Evolutionary conservation across 2,113 vertebrate species (phyloP).

Genomic region (Oxygymnocypris stewartii): DNA sequence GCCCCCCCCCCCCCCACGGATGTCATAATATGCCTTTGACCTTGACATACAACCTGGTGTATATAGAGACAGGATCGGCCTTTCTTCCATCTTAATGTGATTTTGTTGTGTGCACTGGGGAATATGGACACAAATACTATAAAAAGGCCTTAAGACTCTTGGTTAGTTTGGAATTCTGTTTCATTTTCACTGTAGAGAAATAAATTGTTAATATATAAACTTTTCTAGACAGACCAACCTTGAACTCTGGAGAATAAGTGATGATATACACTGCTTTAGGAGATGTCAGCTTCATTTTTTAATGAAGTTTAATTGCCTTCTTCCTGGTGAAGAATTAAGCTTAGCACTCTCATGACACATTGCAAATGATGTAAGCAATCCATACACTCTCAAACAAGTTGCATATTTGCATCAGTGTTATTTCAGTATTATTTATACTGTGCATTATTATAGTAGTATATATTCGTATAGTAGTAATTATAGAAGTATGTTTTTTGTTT

Average conservation of each 20-base stretch:
- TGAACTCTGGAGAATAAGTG: background rate
- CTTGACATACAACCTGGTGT: background rate
- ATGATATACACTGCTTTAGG: background rate
- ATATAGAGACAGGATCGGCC: background rate
- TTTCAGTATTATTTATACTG: background rate
- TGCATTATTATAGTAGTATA: background rate
- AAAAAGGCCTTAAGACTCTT: background rate
- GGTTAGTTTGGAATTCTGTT: background rate
- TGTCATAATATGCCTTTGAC: background rate
- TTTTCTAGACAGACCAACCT: background rate
- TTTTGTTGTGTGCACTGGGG: background rate
- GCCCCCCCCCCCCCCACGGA: background rate
- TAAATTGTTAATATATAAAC: background rate
- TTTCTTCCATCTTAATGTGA: background rate
- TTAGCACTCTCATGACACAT: background rate
- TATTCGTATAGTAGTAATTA: background rate
- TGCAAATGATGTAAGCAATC: background rate
- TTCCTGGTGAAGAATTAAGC: background rate
- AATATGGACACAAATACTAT: background rate
- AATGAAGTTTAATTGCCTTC: background rate
- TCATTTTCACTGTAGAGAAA: background rate
- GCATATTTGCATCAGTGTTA: background rate
- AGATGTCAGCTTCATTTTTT: background rate
- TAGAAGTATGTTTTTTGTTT: too few relatives aligned
- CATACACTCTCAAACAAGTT: background rate